Evolutionary conservation across 2,888 invertebrate genomes (phyloP).

Genomic region (Ichneumoninae sp.): DNA sequence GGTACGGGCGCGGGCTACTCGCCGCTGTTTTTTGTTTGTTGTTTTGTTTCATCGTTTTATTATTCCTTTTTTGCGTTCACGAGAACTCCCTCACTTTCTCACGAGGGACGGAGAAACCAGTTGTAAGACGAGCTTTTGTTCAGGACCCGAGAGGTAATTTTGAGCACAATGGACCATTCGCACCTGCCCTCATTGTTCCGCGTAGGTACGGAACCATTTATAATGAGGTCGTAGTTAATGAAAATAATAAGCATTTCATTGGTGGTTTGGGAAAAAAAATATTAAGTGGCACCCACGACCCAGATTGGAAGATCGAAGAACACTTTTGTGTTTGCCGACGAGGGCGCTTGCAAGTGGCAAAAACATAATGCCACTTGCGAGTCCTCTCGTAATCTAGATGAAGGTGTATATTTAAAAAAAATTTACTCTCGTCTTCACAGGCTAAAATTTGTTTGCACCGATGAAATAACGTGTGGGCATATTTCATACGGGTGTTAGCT

Average conservation of each 20-base stretch:
- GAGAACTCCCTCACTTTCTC: conserved; percentile 2
- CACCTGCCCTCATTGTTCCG: conserved; percentile 37
- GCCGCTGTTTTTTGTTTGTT: no score
- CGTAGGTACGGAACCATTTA: conserved; percentile 1
- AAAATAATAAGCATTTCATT: conserved; percentile 23
- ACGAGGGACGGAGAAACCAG: conserved; percentile 52
- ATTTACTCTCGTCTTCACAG: not conserved
- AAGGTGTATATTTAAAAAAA: not conserved
- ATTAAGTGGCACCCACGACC: not conserved
- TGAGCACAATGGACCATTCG: conserved; percentile 59
- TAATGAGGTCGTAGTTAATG: conserved; percentile 16
- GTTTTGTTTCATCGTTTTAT: conserved; percentile 31
- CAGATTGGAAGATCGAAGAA: not conserved
- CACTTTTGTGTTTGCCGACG: not conserved
- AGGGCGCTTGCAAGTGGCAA: not conserved
- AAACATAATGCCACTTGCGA: not conserved
- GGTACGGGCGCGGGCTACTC: no score
- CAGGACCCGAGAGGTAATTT: conserved; percentile 62
- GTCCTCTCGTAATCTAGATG: not conserved
- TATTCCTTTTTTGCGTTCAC: not conserved
- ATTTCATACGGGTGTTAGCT: no score
- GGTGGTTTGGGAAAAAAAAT: not conserved
- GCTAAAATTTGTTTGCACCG: not conserved
- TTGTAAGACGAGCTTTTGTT: conserved; percentile 66
- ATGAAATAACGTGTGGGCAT: not conserved